These are phyloP conservation scores for Leptoclinus maculatus DNA, from an alignment of 2,797 vertebrate genomes.

Conservation along the genomic window DNA sequence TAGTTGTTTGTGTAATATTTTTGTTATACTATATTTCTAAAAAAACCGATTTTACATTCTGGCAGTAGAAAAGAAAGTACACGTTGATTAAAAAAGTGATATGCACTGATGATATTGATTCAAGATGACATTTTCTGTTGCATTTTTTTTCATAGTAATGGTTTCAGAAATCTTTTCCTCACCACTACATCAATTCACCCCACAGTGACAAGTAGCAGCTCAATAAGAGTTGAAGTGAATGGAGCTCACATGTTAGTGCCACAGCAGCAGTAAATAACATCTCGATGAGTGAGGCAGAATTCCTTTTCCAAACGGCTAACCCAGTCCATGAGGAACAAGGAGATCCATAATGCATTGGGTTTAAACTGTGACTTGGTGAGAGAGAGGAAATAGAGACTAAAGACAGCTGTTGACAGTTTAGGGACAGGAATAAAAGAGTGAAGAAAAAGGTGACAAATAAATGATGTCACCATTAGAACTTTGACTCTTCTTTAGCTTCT, in stretches of 20 bases:
- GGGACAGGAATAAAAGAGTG: background rate
- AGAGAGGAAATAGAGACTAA: background rate
- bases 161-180: slow-evolving; percentile 2
- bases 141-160: no score
- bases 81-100: background rate
- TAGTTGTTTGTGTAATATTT: no score
- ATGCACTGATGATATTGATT: background rate
- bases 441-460: background rate
- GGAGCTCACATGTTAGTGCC: background rate
- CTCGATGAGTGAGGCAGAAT: background rate
- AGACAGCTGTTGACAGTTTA: background rate
- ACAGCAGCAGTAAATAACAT: slow-evolving; percentile 17
- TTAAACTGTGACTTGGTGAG: no score
- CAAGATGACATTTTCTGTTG: background rate
- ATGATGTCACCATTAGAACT: background rate
- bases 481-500: background rate
- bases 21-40: no score
- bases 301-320: no score
- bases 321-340: no score
- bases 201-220: slow-evolving; percentile 12
- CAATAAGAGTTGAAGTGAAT: slow-evolving; percentile 1
- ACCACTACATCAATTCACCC: background rate
- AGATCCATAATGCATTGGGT: no score
- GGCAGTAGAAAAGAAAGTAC: no score
- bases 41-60: no score